Base-by-base conservation (phyloP, 1,140 invertebrate genomes). In the Ephestia elutella region DNA sequence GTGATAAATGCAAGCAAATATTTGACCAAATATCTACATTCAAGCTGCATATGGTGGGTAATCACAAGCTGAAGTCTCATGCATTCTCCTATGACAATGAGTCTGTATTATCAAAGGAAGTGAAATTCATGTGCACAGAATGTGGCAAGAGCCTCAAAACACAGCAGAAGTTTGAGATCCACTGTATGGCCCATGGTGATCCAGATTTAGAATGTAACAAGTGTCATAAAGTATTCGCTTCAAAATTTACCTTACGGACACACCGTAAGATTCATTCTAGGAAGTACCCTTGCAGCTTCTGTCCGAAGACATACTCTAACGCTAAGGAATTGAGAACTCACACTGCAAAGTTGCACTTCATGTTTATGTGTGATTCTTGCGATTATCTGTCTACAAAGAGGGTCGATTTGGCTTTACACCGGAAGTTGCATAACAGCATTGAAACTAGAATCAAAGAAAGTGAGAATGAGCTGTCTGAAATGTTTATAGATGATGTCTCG, bases 261-360 rank as follows among this genome's bases (percentile, higher is more conserved):
- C 91, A 92, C 59, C 71, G 87, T 7, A 92, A 90, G 60, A 86
- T 91, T 53, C 91, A 92, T 64, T 67, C 80, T 32, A 74, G 90
- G 11, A 87, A 89, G 49, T 86, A 90, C 58, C 87, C 87, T 0
- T 91, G 91, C 28, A 81, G 87, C 9, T 88, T 88, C 25, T 89
- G 85, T 57, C 59, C 63, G 3, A 82, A 77, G 53, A 71, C 75
- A 0, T 88, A 74, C 48, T 58, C 73, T 2, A 75, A 68, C 7
- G 49, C 68, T 5, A 65, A 74, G 1, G 72, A 80, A 0, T 59
- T 88, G 30, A 70, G 66, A 20, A 53, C 63, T 10, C 87, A 89
- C 51, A 44, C 69, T n/a, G 69, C 70, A 3, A 77, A 84, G 56
- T 63, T 65, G 7, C 86, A 89, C 56, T 73, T 71, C 15, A 56